Evolutionary conservation across 2,888 invertebrate genomes (phyloP).

Genomic region (Cetonia aurata): DNA sequence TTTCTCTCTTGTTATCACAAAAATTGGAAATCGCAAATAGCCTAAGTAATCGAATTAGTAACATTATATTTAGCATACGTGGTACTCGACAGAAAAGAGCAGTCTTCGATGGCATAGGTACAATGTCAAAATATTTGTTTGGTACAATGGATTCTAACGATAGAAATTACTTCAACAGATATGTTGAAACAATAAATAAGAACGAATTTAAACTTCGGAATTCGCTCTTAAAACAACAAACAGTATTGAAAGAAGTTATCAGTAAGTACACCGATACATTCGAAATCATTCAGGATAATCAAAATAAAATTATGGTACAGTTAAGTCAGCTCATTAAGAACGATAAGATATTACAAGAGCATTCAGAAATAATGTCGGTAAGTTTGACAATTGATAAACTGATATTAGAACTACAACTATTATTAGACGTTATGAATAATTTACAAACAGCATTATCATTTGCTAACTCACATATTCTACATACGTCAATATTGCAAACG

Average conservation of each 20-base stretch:
- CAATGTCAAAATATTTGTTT: slow-evolving; percentile 19
- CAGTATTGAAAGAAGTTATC: slow-evolving; percentile 24
- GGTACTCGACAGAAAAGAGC: slow-evolving; percentile 12
- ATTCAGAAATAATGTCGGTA: slow-evolving; percentile 15
- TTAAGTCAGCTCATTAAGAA: slow-evolving; percentile 17
- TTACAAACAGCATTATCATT: slow-evolving; percentile 34
- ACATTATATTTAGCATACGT: neutral
- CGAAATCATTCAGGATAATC: slow-evolving; percentile 21
- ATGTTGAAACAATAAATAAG: slow-evolving; percentile 6
- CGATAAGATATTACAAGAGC: slow-evolving; percentile 12
- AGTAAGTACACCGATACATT: slow-evolving; percentile 17
- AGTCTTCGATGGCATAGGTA: slow-evolving; percentile 9
- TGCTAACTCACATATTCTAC: slow-evolving; percentile 14
- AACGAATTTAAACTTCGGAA: slow-evolving; percentile 1
- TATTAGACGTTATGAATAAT: slow-evolving; percentile 19
- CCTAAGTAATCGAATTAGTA: neutral
- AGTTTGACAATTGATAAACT: slow-evolving; percentile 25
- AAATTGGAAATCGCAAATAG: slow-evolving; percentile 16
- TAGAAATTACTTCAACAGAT: slow-evolving; percentile 15
- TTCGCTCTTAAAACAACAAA: slow-evolving; percentile 11
- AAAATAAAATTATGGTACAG: slow-evolving; percentile 21
- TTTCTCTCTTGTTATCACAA: neutral
- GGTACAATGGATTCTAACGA: slow-evolving; percentile 22
- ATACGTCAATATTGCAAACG: slow-evolving; percentile 28
- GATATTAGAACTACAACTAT: slow-evolving; percentile 19